phyloP scores from a whole-genome alignment of 2,888 invertebrate species.

The Syritta pipiens region DNA sequence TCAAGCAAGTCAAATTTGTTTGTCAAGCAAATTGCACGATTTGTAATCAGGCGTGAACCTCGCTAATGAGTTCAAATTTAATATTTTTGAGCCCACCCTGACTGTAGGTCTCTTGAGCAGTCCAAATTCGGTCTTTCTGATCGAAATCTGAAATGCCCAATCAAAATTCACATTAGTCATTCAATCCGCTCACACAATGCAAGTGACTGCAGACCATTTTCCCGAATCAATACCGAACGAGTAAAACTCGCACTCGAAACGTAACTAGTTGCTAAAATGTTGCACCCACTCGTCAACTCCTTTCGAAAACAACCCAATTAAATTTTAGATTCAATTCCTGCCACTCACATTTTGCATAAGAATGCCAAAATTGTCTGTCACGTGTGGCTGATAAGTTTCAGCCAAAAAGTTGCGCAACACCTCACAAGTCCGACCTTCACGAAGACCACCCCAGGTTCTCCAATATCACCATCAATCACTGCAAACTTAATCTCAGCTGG shows the following conservation, averaged over 20 bases:
- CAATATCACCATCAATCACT: slow-evolving; percentile 28
- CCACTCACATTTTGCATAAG: background rate
- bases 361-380: slow-evolving; percentile 11
- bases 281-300: background rate
- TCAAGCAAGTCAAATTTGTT: too few relatives aligned
- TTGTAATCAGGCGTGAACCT: too few relatives aligned
- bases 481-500: slow-evolving; percentile 16
- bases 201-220: too few relatives aligned
- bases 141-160: too few relatives aligned
- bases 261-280: background rate
- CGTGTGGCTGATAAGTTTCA: background rate
- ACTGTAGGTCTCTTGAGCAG: too few relatives aligned
- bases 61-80: too few relatives aligned
- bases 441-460: background rate
- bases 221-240: too few relatives aligned
- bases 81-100: too few relatives aligned
- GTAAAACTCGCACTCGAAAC: slow-evolving; percentile 3
- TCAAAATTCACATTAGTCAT: too few relatives aligned
- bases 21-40: too few relatives aligned
- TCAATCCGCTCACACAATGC: too few relatives aligned
- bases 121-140: too few relatives aligned
- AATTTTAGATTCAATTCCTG: background rate
- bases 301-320: background rate
- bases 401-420: slow-evolving; percentile 12
- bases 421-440: slow-evolving; percentile 14